Percentiles rank a stretch among this genome's conserved stretches.
These are phyloP conservation scores for Schizothorax lantsangensis DNA, from an alignment of 2,797 vertebrate genomes.

Conservation along the genomic window DNA sequence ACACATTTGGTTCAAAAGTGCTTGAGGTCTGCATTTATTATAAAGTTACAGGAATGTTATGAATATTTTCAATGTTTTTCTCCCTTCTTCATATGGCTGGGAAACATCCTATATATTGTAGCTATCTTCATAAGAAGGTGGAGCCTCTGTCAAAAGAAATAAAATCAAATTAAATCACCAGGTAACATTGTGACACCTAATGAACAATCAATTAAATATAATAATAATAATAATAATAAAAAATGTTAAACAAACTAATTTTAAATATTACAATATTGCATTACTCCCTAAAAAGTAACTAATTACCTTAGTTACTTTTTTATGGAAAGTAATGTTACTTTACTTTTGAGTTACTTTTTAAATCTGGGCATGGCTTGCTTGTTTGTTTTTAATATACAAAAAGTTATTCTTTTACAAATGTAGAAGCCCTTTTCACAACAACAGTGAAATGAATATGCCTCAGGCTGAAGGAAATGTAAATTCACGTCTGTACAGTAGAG, in stretches of 20 bases:
- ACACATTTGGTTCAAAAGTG: slow-evolving; percentile 29
- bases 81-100: neutral
- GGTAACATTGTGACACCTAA: neutral
- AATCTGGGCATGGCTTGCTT: no score
- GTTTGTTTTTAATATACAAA: no score
- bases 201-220: neutral
- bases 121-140: slow-evolving; percentile 91
- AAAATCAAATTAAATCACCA: slow-evolving; percentile 6
- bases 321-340: no score
- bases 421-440: no score
- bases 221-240: neutral
- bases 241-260: neutral
- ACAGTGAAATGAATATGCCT: no score
- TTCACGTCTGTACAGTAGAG: no score
- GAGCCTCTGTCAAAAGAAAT: slow-evolving; percentile 80
- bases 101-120: slow-evolving; percentile 74
- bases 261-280: neutral
- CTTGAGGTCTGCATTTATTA: slow-evolving; percentile 19
- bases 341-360: no score
- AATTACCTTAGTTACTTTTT: no score
- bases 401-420: no score
- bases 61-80: neutral
- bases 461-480: no score
- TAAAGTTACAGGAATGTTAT: neutral
- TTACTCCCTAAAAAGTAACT: no score